phyloP scores from a whole-genome alignment of 2,888 invertebrate genomes.

The Pollenia labialis region DNA sequence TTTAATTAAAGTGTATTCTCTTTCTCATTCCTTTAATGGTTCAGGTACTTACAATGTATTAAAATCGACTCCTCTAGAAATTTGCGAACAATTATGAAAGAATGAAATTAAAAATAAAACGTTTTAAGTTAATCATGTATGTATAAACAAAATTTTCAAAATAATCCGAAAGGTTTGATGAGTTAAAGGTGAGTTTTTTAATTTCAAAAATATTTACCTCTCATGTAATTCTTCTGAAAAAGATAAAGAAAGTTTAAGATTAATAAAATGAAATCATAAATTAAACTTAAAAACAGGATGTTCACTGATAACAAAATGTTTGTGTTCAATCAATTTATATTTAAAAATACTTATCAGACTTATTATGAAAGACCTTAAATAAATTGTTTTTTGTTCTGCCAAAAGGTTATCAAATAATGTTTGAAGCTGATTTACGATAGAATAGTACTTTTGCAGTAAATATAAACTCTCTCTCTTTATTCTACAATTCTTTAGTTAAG shows the following conservation, averaged over 20 bases:
- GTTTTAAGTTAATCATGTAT: conserved; percentile 36
- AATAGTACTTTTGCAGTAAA: not conserved
- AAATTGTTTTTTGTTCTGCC: not conserved
- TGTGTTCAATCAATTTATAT: not conserved
- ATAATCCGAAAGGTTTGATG: too few relatives aligned
- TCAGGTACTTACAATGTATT: conserved; percentile 81
- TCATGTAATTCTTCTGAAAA: conserved; percentile 72
- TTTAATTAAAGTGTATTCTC: conserved; percentile 19
- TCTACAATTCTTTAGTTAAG: too few relatives aligned
- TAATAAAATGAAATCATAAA: conserved; percentile 16
- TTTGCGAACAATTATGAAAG: conserved; percentile 46
- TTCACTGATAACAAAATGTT: conserved; percentile 1
- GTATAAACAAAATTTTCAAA: not conserved
- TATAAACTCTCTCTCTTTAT: too few relatives aligned
- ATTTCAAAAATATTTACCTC: conserved; percentile 68
- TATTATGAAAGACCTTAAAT: not conserved
- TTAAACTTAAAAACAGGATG: conserved; percentile 43
- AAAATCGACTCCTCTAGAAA: conserved; percentile 75
- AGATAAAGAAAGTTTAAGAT: conserved; percentile 39
- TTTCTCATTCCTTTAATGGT: conserved; percentile 76
- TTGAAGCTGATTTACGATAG: not conserved
- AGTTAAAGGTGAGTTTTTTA: too few relatives aligned
- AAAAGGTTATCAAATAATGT: conserved; percentile 54
- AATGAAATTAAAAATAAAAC: conserved; percentile 42
- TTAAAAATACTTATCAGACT: conserved; percentile 10